phyloP scores from a whole-genome alignment of 2,888 invertebrate species.

The Ceramica pisi region DNA sequence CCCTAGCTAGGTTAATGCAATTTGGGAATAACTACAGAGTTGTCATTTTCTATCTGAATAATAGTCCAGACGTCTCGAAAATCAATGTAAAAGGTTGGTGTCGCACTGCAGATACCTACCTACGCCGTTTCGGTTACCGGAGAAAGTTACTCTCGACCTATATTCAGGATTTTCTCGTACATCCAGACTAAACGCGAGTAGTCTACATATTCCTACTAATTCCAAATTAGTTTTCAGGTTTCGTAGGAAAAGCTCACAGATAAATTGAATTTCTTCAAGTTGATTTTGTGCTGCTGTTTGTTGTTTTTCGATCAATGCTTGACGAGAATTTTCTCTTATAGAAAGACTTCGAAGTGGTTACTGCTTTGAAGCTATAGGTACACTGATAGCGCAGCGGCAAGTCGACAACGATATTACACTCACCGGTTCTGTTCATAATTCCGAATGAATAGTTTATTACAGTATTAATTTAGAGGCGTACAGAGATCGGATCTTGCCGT shows the following conservation, averaged over 20 bases:
- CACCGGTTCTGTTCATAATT: constrained; percentile 60
- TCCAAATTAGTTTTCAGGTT: constrained; percentile 2
- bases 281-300: constrained; percentile 8
- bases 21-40: constrained; percentile 5
- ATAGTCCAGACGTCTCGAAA: constrained; percentile 70
- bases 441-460: constrained; percentile 77
- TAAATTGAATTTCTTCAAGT: background rate
- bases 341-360: constrained; percentile 49
- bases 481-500: constrained; percentile 80
- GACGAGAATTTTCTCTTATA: constrained; percentile 46
- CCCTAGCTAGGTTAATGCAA: background rate
- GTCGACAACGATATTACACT: constrained; percentile 62
- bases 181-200: constrained; percentile 52
- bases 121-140: constrained; percentile 70
- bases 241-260: background rate
- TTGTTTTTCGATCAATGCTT: background rate
- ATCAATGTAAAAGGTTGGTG: constrained; percentile 80
- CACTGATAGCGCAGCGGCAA: constrained; percentile 47
- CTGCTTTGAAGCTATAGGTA: constrained; percentile 47
- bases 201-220: constrained; percentile 19
- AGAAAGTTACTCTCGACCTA: constrained; percentile 78
- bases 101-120: constrained; percentile 86
- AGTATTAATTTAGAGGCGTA: constrained; percentile 78
- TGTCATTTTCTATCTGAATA: constrained; percentile 38
- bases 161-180: constrained; percentile 65